Base-by-base conservation (phyloP, 1,140 invertebrate genomes). In the Cherax destructor region DNA sequence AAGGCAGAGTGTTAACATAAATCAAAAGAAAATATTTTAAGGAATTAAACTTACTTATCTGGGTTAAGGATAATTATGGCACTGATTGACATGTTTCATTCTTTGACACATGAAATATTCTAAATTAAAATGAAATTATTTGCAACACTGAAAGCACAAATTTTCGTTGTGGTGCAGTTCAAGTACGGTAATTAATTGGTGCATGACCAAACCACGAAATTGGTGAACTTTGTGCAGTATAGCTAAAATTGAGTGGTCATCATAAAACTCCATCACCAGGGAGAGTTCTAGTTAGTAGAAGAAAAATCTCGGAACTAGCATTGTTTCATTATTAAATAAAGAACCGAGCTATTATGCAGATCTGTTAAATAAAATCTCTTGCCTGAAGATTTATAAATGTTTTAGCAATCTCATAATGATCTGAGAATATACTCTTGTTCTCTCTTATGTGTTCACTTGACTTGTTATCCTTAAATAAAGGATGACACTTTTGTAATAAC, bases 401-500 rank as follows among this genome's bases (percentile, higher is more conserved):
- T 49, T 83, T 83, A 56, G 79, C 30, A 89, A 89, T 89, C 87
- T 89, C 87, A 81, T 41, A 21, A 72, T 89, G 61, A 83, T 89
- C 87, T 89, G 79, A 81, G 47, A 83, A 81, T 89, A 50, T 81
- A 83, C 50, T 78, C 69, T 74, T 74, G 69, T 74, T 74, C 80
- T 83, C 47, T 86, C 30, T 77, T 77, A 50, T 89, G 87, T 89
- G 87, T 89, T 89, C 87, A 89, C 80, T 89, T 56, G 59, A 83
- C 83, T 61, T 87, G 85, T 59, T 87, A 87, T 77, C 85, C 85
- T 61, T 77, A 77, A 56, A 78, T 78, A 86, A 18, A 87, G 24
- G 74, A 65, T 21, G 59, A 61, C 24, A 87, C 74, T 41, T 86
- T 78, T 87, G 76, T 87, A 78, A 87, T 79, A 79, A 79, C 30